These are phyloP conservation scores for Dendrolimus punctatus DNA, from an alignment of 1,140 invertebrate species.

Conservation along the genomic window DNA sequence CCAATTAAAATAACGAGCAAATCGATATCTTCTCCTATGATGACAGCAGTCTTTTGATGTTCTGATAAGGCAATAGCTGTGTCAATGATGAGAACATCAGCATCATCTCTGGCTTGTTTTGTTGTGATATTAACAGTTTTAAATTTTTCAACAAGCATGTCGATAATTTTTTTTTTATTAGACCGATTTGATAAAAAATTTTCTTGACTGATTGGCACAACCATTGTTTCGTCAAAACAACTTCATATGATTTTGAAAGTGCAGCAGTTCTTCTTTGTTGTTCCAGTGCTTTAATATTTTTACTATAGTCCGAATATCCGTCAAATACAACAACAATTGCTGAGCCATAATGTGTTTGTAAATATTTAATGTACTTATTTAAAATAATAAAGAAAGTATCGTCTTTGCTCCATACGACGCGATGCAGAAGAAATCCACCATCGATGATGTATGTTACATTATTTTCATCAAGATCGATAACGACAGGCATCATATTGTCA, in stretches of 20 bases:
- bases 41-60: conserved; percentile 12
- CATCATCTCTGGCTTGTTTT: conserved; percentile 22
- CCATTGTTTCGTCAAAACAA: conserved; percentile 39
- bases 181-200: conserved; percentile 38
- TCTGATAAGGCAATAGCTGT: conserved; percentile 25
- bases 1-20: conserved; percentile 17
- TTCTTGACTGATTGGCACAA: conserved; percentile 37
- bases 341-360: conserved; percentile 22
- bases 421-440: conserved; percentile 24
- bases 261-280: conserved; percentile 30
- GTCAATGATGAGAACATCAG: conserved; percentile 22
- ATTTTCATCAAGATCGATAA: conserved; percentile 34
- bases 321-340: conserved; percentile 38
- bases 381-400: conserved; percentile 24
- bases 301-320: conserved; percentile 27
- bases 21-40: conserved; percentile 1
- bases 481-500: conserved; percentile 27
- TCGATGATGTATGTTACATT: conserved; percentile 42
- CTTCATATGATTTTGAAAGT: conserved; percentile 27
- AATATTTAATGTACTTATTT: conserved; percentile 22
- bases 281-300: conserved; percentile 25
- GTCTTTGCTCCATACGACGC: conserved; percentile 20
- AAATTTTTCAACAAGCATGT: conserved; percentile 28
- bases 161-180: conserved; percentile 33
- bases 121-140: conserved; percentile 17